These are phyloP conservation scores for Dysmachus trigonus DNA, from an alignment of 2,888 invertebrate genomes.

Conservation along the genomic window DNA sequence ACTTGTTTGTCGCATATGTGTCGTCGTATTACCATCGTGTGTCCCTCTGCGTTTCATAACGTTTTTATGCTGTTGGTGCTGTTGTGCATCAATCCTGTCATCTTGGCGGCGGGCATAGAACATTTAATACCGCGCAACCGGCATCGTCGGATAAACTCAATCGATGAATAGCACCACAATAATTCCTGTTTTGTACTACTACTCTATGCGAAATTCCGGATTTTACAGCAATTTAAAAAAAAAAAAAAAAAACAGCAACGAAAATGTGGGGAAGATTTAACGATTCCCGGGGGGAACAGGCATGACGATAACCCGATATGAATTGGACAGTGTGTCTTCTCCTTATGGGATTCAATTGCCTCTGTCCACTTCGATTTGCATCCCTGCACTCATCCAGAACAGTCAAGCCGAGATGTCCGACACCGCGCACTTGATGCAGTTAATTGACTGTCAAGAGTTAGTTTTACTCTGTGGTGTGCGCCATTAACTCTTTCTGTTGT, in stretches of 20 bases:
- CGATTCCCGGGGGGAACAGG: background rate
- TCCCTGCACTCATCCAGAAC: constrained; percentile 17
- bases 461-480: constrained; percentile 35
- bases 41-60: background rate
- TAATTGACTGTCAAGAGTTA: constrained; percentile 43
- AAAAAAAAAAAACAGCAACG: background rate
- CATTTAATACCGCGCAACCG: constrained; percentile 10
- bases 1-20: constrained; percentile 38
- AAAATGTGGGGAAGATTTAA: constrained; percentile 4
- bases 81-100: constrained; percentile 41
- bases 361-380: constrained; percentile 35
- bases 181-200: background rate
- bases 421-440: constrained; percentile 20
- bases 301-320: background rate
- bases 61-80: constrained; percentile 1
- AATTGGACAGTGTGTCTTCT: background rate
- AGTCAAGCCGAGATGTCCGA: background rate
- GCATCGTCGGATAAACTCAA: constrained; percentile 15
- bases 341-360: constrained; percentile 21
- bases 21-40: background rate
- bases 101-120: constrained; percentile 6
- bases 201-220: background rate
- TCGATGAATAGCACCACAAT: background rate
- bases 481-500: constrained; percentile 34
- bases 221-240: background rate